Base-by-base conservation (phyloP, 2,888 invertebrate species). In the Lapara coniferarum region DNA sequence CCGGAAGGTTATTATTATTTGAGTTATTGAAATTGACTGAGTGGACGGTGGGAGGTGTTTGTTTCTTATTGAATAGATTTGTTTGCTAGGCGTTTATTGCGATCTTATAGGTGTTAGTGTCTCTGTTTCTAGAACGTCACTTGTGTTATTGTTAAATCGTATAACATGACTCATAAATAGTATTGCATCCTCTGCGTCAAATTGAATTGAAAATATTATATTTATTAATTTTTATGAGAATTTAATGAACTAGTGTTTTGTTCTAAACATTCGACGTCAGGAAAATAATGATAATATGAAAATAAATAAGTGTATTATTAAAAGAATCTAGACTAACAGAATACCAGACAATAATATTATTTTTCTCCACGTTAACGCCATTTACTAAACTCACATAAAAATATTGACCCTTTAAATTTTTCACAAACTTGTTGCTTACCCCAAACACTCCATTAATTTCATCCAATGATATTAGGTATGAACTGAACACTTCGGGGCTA, bases 401-500 rank as follows among this genome's bases (percentile, higher is more conserved):
- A 12, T 25, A 59, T 44, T 37, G 16, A n/a, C 49, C 49, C 19
- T 13, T 63, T 10, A 0, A 6, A 49, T 49, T 49, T 63, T 63
- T 63, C 10, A 19, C 19, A 49, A 49, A 63, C 63, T 63, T 72
- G 74, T 77, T 79, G 74, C 77, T 74, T 73, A 55, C 66, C 66
- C 70, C 55, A 69, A 69, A 75, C 71, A 74, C 72, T 83, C 80
- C 79, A 81, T 81, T 84, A 81, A 76, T 77, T 76, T 74, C 73
- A 72, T 76, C 80, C 77, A 75, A 78, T 81, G 75, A 79, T 78
- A 82, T 82, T 77, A 78, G 77, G 77, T 75, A 77, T 76, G 73
- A 76, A 75, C 71, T 71, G 74, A 76, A 79, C 75, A 72, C 78
- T 55, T 19, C 55, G 68, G 56, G 71, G 73, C 77, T 83, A 77